Evolutionary conservation across 2,113 vertebrate genomes (phyloP).

Genomic region (Cyanoderma ruficeps): DNA sequence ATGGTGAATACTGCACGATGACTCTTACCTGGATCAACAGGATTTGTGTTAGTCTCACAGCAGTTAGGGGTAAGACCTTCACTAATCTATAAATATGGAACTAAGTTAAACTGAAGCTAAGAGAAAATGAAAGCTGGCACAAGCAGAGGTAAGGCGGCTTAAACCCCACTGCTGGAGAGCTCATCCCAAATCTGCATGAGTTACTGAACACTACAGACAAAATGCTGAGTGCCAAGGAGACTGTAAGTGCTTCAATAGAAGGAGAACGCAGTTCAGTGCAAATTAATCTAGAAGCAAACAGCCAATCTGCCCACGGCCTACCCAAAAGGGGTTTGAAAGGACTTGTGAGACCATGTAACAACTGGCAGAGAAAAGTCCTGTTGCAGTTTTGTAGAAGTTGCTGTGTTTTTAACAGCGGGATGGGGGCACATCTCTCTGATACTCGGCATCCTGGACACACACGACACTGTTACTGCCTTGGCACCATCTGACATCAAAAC

Average conservation of each 20-base stretch:
- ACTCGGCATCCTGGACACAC: not conserved
- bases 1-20: accelerated
- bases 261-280: accelerated
- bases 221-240: not conserved
- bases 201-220: not conserved
- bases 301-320: not conserved
- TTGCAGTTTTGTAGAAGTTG: not conserved
- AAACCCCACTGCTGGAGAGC: not conserved
- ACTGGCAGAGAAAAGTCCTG: not conserved
- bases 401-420: not conserved
- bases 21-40: not conserved
- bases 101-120: not conserved
- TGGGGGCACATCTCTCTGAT: not conserved
- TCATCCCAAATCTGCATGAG: not conserved
- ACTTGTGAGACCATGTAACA: not conserved
- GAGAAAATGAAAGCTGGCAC: not conserved
- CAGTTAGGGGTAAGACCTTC: not conserved
- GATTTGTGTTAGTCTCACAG: not conserved
- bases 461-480: not conserved
- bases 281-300: not conserved
- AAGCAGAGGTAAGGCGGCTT: not conserved
- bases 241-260: not conserved
- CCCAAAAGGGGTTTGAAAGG: not conserved
- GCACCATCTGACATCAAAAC: not conserved
- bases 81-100: not conserved